Percentiles rank a stretch among this genome's conserved stretches.
Conservation (phyloP, 2,113 vertebrate species). For the Pterocles burchelli region DNA sequence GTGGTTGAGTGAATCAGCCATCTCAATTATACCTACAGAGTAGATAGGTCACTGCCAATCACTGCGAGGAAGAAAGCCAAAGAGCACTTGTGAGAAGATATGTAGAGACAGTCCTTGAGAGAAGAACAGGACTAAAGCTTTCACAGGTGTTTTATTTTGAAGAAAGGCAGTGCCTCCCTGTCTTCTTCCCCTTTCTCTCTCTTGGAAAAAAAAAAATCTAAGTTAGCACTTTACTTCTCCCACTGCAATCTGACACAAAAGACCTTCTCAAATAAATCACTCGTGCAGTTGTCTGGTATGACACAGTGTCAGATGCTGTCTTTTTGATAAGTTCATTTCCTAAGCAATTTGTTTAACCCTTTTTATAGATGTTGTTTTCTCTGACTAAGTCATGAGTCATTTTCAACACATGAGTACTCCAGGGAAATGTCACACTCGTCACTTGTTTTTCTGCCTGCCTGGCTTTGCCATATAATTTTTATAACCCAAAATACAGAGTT, state of each 20-base stretch:
- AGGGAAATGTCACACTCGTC: conserved; percentile 25
- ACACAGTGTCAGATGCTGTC: conserved; percentile 66
- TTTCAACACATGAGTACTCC: conserved; percentile 37
- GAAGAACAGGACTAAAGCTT: background rate
- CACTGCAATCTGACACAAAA: conserved; percentile 58
- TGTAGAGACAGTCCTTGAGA: background rate
- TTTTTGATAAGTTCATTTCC: conserved; percentile 69
- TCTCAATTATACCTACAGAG: conserved; percentile 24
- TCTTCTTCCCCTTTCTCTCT: background rate
- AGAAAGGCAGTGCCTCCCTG: background rate
- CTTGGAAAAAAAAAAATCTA: background rate
- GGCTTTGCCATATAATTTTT: background rate
- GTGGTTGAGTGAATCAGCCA: conserved; percentile 38
- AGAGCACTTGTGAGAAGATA: conserved; percentile 15
- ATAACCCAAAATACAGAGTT: background rate
- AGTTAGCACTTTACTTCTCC: conserved; percentile 42
- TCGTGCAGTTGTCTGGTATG: conserved; percentile 52
- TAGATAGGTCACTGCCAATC: background rate
- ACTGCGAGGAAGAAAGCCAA: background rate
- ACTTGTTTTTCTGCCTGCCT: conserved; percentile 14
- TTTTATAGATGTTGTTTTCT: conserved; percentile 55
- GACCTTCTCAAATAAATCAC: conserved; percentile 54
- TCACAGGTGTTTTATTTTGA: conserved; percentile 11
- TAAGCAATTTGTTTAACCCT: conserved; percentile 65
- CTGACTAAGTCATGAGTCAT: conserved; percentile 53